Base-by-base conservation (phyloP, 2,888 invertebrate genomes). In the Melieria crassipennis region DNA sequence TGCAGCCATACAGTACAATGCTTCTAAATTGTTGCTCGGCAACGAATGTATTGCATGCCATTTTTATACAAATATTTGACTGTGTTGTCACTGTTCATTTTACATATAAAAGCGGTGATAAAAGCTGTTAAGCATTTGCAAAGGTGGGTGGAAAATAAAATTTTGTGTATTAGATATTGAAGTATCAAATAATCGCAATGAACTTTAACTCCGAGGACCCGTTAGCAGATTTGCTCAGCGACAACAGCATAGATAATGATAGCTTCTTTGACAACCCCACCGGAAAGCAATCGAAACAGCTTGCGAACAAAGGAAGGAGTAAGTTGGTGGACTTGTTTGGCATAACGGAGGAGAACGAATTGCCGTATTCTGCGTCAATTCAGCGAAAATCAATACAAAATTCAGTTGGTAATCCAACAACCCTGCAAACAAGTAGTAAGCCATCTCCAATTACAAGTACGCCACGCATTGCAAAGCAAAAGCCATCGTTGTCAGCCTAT, bases 231-330 rank as follows among this genome's bases (percentile, higher is more conserved):
- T 85, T 92, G 61, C 77, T 84, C 0, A 92, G 91, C 79, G 92
- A 92, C 80, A 91, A 90, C 71, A 92, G 91, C 78, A 90, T 91
- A 78, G 92, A 92, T 79, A 91, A 92, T 78, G 92, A 92, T 79
- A 92, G 91, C 85, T 92, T 92, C 80, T 92, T 92, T 79, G 91
- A 91, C 10, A 76, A 78, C 6, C 76, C 80, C 4, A 61, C 73
- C 0, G 73, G 58, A n/a, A 62, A 64, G 42, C 60, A 60, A 56
- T 61, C 5, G 78, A 80, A 63, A 78, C 78, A 70, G 42, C 75
- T 0, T 58, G 75, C 1, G 1, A 65, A 16, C 46, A 79, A 80
- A 43, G 62, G 76, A 0, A 83, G 81, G 63, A 78, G 78, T 11
- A 85, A 84, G 71, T 77, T 86, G 47, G 86, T 86, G 52, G 83